These are phyloP conservation scores for Drosophila vallismaia DNA, from an alignment of 2,888 invertebrate species.

Conservation along the genomic window DNA sequence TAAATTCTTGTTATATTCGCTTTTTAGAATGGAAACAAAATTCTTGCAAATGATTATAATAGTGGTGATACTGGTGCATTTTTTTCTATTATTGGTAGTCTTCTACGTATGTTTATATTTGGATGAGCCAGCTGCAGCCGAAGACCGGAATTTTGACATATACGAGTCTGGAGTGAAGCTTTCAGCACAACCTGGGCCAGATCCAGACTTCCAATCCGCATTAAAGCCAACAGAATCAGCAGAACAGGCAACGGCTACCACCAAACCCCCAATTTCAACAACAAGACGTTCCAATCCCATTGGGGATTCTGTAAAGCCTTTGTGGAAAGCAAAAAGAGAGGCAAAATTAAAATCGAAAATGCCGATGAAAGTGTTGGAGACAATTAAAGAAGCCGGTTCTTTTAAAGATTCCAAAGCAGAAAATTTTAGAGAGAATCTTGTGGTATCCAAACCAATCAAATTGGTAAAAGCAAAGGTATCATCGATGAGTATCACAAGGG, in stretches of 20 bases:
- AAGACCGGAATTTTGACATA: not conserved
- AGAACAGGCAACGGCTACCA: not conserved
- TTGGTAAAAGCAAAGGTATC: not conserved
- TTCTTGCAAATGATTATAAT: not conserved
- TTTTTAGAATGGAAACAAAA: conserved; percentile 6
- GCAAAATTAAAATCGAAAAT: not conserved
- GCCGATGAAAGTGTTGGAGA: not conserved
- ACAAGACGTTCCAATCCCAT: not conserved
- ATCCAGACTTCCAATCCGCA: not conserved
- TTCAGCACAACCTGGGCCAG: not conserved
- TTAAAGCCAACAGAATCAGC: not conserved
- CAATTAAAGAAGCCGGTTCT: not conserved
- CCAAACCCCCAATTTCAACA: not conserved
- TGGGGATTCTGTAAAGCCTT: not conserved
- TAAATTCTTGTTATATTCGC: conserved; percentile 1
- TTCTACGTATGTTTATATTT: conserved; percentile 2
- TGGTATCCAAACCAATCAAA: no score
- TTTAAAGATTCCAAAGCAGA: no score
- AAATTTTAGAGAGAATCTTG: no score
- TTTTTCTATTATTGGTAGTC: conserved; percentile 2
- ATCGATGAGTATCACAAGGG: not conserved
- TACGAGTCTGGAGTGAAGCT: not conserved
- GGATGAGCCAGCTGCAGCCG: not conserved
- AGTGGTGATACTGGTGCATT: not conserved
- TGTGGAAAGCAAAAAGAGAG: not conserved